These are phyloP conservation scores for Tachysurus fulvidraco DNA, from an alignment of 2,113 vertebrate species.

Conservation along the genomic window DNA sequence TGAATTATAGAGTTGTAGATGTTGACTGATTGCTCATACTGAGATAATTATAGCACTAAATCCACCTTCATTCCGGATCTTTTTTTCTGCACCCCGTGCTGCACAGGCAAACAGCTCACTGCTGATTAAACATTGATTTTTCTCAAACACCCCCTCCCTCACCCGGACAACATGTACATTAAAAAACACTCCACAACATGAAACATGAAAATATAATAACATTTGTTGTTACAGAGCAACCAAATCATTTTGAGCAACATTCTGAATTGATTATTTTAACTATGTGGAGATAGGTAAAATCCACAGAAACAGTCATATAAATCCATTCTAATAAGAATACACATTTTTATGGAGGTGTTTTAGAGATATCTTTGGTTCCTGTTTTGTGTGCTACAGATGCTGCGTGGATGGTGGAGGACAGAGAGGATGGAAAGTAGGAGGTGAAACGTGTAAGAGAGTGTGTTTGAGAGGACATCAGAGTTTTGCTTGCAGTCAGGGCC, in stretches of 20 bases:
- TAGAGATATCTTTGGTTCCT: neutral
- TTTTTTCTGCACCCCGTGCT: slow-evolving; percentile 55
- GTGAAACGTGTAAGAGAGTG: slow-evolving; percentile 10
- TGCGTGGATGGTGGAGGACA: neutral
- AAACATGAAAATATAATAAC: slow-evolving; percentile 54
- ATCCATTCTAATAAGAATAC: neutral
- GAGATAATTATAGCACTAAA: slow-evolving; percentile 55
- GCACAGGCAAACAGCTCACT: slow-evolving; percentile 58
- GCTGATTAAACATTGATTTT: slow-evolving; percentile 71
- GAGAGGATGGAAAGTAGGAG: slow-evolving; percentile 4
- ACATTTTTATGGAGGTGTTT: neutral
- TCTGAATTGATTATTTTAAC: slow-evolving; percentile 36
- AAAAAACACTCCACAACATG: slow-evolving; percentile 41
- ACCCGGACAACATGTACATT: slow-evolving; percentile 60
- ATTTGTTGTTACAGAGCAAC: slow-evolving; percentile 57
- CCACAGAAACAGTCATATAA: neutral
- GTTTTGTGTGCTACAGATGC: neutral
- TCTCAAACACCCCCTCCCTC: slow-evolving; percentile 48
- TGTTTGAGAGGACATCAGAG: slow-evolving; percentile 17
- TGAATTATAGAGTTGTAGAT: slow-evolving; percentile 49
- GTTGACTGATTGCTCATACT: slow-evolving; percentile 51
- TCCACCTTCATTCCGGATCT: slow-evolving; percentile 47
- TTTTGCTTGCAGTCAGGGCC: slow-evolving; percentile 48
- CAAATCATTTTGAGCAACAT: slow-evolving; percentile 43
- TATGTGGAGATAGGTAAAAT: slow-evolving; percentile 1